Evolutionary conservation across 2,888 invertebrate genomes (phyloP), one percentile per base, ranked within the genome.

Genomic region (Papilio gigon): DNA sequence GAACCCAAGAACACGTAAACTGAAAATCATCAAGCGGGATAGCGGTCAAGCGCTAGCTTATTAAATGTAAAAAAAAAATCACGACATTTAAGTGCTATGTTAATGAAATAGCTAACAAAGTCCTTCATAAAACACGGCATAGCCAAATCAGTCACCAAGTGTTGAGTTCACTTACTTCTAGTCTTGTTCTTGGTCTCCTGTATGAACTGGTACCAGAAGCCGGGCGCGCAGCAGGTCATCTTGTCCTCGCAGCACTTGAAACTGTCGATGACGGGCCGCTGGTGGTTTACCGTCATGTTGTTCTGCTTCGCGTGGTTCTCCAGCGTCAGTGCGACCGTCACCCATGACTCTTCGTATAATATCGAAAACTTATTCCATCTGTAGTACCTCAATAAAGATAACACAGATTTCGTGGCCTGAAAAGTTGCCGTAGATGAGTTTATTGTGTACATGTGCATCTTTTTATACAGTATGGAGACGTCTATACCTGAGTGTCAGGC

Each of bases 1-100:
- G 96, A 95, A 0, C 98, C 98, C 81, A 99, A 93, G 84, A 98
- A 97, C 62, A 99, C 97, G 85, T 99, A 99, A 84, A 99, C 98
- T 98, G 93, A 94, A 59, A 44, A 27, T 12, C 8, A 44, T 20
- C n/a, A n/a, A n/a, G n/a, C n/a, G n/a, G n/a, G n/a, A n/a, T n/a
- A n/a, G n/a, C n/a, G n/a, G n/a, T n/a, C n/a, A n/a, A n/a, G n/a
- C n/a, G n/a, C n/a, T n/a, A n/a, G n/a, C n/a, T n/a, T n/a, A n/a
- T n/a, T n/a, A n/a, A n/a, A n/a, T n/a, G n/a, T n/a, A n/a, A n/a
- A n/a, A n/a, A n/a, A n/a, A n/a, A n/a, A n/a, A n/a, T n/a, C n/a
- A n/a, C n/a, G n/a, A n/a, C n/a, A n/a, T n/a, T n/a, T n/a, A n/a
- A n/a, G n/a, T n/a, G n/a, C n/a, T n/a, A n/a, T n/a, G n/a, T n/a